Percentiles rank a stretch among this genome's conserved stretches.
phyloP scores from a whole-genome alignment of 2,888 invertebrate species.

The Drosophila limbata region DNA sequence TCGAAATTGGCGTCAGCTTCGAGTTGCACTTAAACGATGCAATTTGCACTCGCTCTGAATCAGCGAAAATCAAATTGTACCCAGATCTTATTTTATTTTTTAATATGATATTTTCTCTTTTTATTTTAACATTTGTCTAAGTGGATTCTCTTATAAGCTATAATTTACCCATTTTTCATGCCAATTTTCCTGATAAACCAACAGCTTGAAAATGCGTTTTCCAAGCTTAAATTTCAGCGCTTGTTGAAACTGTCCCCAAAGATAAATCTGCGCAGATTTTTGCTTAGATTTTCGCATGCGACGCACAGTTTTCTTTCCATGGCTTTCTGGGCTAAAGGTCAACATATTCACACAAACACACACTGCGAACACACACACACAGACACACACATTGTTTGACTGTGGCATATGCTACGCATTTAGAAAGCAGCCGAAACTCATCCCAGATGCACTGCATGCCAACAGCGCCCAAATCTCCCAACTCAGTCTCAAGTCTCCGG shows the following conservation, averaged over 20 bases:
- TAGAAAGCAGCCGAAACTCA: conserved; percentile 66
- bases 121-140: not conserved
- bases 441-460: conserved; percentile 52
- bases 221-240: conserved; percentile 56
- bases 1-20: conserved; percentile 56
- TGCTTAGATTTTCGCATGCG: conserved; percentile 59
- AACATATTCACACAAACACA: conserved; percentile 55
- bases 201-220: conserved; percentile 17
- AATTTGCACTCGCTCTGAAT: conserved; percentile 19
- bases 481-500: conserved; percentile 32
- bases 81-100: conserved; percentile 13
- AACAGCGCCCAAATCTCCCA: conserved; percentile 43
- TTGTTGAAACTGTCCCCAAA: conserved; percentile 55
- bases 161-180: conserved; percentile 16
- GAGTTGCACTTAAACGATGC: conserved; percentile 37
- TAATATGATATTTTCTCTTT: not conserved
- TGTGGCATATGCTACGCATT: conserved; percentile 67
- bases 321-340: conserved; percentile 71
- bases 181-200: conserved; percentile 21
- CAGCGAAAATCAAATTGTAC: not conserved
- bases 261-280: conserved; percentile 71
- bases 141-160: conserved; percentile 2
- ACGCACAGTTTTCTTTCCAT: conserved; percentile 38
- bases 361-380: conserved; percentile 18
- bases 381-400: conserved; percentile 16